Conservation (phyloP, 2,797 vertebrate genomes). For the Alca torda region DNA sequence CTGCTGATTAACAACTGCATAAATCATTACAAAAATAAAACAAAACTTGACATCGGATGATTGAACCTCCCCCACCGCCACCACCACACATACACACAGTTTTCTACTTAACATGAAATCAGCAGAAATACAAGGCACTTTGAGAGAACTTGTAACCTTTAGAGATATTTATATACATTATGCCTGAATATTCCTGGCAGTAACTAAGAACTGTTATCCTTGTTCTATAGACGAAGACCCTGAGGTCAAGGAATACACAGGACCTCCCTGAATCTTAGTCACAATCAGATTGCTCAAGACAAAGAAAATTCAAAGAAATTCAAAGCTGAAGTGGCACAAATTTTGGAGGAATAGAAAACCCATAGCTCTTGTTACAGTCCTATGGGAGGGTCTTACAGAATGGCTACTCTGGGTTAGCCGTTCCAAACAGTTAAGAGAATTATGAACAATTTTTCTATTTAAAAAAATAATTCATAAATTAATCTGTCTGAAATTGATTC, state of each 20-base stretch:
- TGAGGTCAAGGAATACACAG: neutral
- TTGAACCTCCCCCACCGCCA: neutral
- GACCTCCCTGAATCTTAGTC: neutral
- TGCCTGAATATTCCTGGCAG: neutral
- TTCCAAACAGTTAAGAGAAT: constrained; percentile 1
- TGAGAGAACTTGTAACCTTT: neutral
- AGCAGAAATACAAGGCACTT: neutral
- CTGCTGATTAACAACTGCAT: constrained; percentile 17
- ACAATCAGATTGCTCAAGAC: neutral
- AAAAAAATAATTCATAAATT: constrained; percentile 26
- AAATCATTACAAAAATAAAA: constrained; percentile 44
- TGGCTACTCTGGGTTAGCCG: neutral
- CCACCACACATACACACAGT: neutral
- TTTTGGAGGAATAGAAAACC: neutral
- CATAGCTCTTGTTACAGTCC: neutral
- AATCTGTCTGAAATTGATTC: constrained; percentile 40
- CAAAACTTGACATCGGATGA: constrained; percentile 30
- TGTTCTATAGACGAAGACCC: neutral
- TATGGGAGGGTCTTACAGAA: neutral
- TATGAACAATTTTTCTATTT: neutral
- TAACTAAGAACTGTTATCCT: neutral
- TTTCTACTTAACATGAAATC: neutral
- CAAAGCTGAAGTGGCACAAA: neutral
- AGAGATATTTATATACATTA: neutral
- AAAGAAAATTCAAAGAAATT: neutral